Evolutionary conservation across 2,797 vertebrate species (phyloP), one percentile per base, ranked within the genome.

Genomic region (Alfaro cultratus): DNA sequence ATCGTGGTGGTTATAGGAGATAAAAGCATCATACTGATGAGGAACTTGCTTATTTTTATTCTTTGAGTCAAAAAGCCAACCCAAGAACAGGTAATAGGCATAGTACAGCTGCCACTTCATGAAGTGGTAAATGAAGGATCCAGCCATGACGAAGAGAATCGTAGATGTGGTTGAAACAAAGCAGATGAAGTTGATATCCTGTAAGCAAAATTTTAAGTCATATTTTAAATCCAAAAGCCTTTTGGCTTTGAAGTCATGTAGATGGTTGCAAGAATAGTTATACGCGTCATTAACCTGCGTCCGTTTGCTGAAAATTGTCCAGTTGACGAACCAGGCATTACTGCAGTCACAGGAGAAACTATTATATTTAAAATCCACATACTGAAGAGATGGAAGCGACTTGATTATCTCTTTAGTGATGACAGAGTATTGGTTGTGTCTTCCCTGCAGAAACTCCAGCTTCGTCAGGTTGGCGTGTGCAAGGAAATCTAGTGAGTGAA

Each of bases 1-100:
- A 64, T 96, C 94, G 0, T 92, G 78, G 55, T 55, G 23, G 73
- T 96, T 96, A 34, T 96, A 96, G 53, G 95, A 96, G 86, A 96
- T 75, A 18, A 96, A 96, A 39, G 95, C 93, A 0, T 96, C 95
- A 0, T 95, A 96, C 85, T 91, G 87, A 55, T 84, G 3, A 0
- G 21, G 23, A 26, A 15, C 74, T 21, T 74, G 18, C 68, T 51
- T 92, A 77, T 89, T 89, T 78, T 77, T 91, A 18, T 86, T 39
- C 68, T 85, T 93, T 9, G 23, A 77, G 10, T 95, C 85, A 39
- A 81, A 87, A 8, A 94, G 1, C 60, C 89, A 91, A 26, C 93
- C 94, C 82, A 91, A 74, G 55, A 95, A 86, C 49, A 94, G 80
- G 86, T 94, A 93, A 80, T 95, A 96, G 13, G 89, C 88, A 1